A percentile compares a stretch with the other conserved stretches of the same genome.
These are phyloP conservation scores for Noctilio leporinus DNA, from an alignment of 2,113 vertebrate species.

Conservation along the genomic window DNA sequence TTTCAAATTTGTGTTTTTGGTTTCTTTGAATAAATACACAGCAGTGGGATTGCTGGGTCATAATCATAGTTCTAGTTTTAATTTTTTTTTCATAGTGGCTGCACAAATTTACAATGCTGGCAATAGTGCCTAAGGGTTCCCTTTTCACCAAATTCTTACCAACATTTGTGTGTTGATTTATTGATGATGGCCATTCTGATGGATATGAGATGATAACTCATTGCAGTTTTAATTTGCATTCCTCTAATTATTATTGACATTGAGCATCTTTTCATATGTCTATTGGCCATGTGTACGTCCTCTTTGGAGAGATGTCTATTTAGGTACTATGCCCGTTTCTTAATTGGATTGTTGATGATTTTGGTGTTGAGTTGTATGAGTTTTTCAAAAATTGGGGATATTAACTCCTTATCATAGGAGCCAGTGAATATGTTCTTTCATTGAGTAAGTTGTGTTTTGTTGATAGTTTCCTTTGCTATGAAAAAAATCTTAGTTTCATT, in stretches of 20 bases:
- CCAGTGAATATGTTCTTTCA: neutral
- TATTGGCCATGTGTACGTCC: neutral
- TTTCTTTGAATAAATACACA: neutral
- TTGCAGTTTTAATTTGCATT: neutral
- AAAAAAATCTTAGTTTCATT: neutral
- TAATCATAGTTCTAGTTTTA: neutral
- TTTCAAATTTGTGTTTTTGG: neutral
- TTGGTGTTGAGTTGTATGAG: neutral
- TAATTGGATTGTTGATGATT: neutral
- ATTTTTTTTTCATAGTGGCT: neutral
- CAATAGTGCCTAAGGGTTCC: neutral
- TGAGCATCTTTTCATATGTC: neutral
- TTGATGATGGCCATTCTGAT: neutral
- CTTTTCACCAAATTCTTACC: neutral
- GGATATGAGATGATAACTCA: neutral
- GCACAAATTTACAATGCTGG: neutral
- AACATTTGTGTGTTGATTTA: neutral
- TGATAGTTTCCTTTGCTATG: neutral
- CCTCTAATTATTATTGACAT: neutral
- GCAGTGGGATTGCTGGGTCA: neutral
- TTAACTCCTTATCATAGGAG: neutral
- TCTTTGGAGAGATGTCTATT: neutral
- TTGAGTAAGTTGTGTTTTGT: neutral
- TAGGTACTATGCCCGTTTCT: neutral
- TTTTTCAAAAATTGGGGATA: neutral